Conservation (phyloP, 2,797 vertebrate species). For the Enteromius radiatus region DNA sequence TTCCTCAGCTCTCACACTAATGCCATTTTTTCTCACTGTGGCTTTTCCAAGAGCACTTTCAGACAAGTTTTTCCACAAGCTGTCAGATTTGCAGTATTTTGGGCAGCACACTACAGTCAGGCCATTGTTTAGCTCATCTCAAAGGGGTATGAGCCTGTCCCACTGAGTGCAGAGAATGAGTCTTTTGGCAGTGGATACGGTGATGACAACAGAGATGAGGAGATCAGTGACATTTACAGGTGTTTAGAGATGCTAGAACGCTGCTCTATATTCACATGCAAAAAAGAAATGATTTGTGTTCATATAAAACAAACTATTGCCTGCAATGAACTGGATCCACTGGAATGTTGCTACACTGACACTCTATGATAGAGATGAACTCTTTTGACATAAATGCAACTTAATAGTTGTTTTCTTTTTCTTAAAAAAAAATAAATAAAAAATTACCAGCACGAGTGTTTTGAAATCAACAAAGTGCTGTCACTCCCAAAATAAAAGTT, state of each 20-base stretch:
- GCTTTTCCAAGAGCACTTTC: conserved; percentile 34
- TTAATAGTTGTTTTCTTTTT: not conserved
- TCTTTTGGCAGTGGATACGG: conserved; percentile 15
- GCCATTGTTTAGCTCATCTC: conserved; percentile 36
- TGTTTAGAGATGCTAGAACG: not conserved
- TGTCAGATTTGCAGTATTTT: conserved; percentile 34
- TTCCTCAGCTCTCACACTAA: conserved; percentile 38
- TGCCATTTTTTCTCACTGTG: conserved; percentile 25
- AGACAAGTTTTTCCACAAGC: conserved; percentile 22
- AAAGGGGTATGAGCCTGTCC: conserved; percentile 10
- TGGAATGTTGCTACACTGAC: not conserved
- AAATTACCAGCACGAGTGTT: not conserved
- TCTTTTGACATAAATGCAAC: not conserved
- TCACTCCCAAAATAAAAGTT: too few relatives aligned
- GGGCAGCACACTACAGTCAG: conserved; percentile 12
- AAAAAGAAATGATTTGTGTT: not conserved
- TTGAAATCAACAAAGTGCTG: not conserved
- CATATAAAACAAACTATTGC: not conserved
- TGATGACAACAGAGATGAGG: conserved; percentile 6
- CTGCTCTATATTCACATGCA: too few relatives aligned
- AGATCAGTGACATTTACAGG: conserved; percentile 34
- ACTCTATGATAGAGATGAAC: not conserved
- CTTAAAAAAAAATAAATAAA: too few relatives aligned
- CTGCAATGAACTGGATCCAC: too few relatives aligned
- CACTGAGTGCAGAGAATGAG: not conserved